Base-by-base conservation (phyloP, 2,797 vertebrate genomes). In the Mionectes olivaceus region DNA sequence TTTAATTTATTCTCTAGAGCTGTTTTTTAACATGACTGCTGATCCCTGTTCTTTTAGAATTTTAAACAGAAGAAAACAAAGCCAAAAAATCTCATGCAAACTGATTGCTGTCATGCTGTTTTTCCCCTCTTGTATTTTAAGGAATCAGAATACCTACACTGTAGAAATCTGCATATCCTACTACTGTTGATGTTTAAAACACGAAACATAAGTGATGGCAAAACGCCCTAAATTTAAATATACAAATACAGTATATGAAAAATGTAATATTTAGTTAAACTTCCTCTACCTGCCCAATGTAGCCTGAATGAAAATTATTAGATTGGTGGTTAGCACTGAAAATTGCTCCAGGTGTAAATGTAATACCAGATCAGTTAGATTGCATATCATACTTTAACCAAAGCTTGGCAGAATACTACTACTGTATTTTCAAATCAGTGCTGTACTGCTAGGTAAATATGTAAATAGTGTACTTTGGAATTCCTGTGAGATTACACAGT, bases 211-310 rank as follows among this genome's bases (percentile, higher is more conserved):
- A 60, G 4, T 49, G n/a, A 64, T 18, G 8, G 2, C 3, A 50
- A 75, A 57, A 10, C 13, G 0, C 0, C 0, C 2, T 27, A 39
- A 33, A 70, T 23, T 52, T 15, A 57, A 57, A 65, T 37, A 55
- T 3, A 27, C 1, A 63, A 35, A 39, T 63, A 55, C 7, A 37
- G 3, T 23, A 19, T 19, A 47, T 25, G 2, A 53, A 15, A 79
- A 57, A 73, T 35, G 0, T 22, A 35, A 53, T 22, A 13, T 46
- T 74, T 83, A 30, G 4, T 53, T 93, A 80, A 46, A 50, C 1
- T 57, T 80, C 5, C 24, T 2, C 4, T 74, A 19, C 10, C 43
- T 67, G 3, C 53, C 12, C 18, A 9, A 46, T 17, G 5, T 25
- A 37, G 7, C 10, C 41, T 33, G 32, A 86, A 43, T 39, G 13